Base-by-base conservation (phyloP, 2,113 vertebrate genomes). In the Hoplias malabaricus region DNA sequence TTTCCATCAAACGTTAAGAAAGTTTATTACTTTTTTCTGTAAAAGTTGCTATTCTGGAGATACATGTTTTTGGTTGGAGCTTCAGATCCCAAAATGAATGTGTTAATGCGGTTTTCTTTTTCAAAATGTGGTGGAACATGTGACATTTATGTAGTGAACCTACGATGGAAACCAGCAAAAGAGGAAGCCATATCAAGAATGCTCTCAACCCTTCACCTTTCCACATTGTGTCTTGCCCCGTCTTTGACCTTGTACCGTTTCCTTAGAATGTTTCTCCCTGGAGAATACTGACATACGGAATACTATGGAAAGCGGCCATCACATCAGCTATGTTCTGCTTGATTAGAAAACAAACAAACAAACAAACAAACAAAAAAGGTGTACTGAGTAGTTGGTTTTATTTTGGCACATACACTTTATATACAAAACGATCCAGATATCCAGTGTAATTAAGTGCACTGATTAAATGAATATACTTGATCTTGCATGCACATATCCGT, bases 181-280 rank as follows among this genome's bases (percentile, higher is more conserved):
- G 67, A 75, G 72, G 61, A 72, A 86, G 46, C 79, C 72, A 83
- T 88, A 82, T 69, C 42, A 72, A 56, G 63, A 87, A 82, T 83
- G 71, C 65, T 53, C 12, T 77, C 46, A 34, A 69, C 33, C 69
- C 69, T 50, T 56, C 66, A 36, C 57, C 33, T 56, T 43, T 34
- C 27, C 29, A 72, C 38, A 75, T 65, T 77, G 65, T 81, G 73
- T 85, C 83, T 36, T 79, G 61, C 27, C 57, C 79, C 76, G 4
- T 27, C 23, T n/a, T 62, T 81, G 78, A 74, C 73, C 79, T 40
- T 57, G 50, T 31, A 46, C 61, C 25, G 13, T 77, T 81, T 81
- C 71, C 75, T 73, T 71, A 43, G 73, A 83, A 50, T 43, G 23
- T 65, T 53, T 33, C 23, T 69, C 73, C 57, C 68, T 75, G 66